Evolutionary conservation across 2,113 vertebrate species (phyloP).

Genomic region (Xenopus tropicalis): DNA sequence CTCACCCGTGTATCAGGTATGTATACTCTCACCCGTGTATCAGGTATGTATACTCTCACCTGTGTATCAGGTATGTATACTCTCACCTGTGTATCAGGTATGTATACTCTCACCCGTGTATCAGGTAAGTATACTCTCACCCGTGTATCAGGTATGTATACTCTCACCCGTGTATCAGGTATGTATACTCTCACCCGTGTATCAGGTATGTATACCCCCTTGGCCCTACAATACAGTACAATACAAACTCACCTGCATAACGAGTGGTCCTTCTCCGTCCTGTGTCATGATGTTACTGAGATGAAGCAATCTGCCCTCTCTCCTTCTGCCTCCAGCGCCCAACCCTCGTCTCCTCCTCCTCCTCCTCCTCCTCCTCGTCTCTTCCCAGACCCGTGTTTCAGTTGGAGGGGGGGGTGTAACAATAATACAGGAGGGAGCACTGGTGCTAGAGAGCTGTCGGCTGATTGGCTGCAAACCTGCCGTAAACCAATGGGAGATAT

Average conservation of each 20-base stretch:
- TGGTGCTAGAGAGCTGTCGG: background rate
- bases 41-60: too few species aligned
- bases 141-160: too few species aligned
- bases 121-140: too few species aligned
- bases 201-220: too few species aligned
- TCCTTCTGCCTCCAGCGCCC: background rate
- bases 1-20: too few species aligned
- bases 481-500: too few species aligned
- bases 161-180: too few species aligned
- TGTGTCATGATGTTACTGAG: conserved; percentile 23
- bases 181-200: too few species aligned
- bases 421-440: background rate
- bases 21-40: too few species aligned
- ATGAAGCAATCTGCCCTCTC: background rate
- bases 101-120: too few species aligned
- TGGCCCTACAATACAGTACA: background rate
- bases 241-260: conserved; percentile 14
- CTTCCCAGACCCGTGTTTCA: background rate
- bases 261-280: background rate
- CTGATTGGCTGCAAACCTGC: background rate
- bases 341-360: conserved; percentile 5
- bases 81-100: too few species aligned
- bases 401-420: background rate
- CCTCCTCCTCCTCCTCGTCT: background rate
- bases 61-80: too few species aligned